Percentiles rank a stretch among this genome's conserved stretches.
phyloP scores from a whole-genome alignment of 2,797 vertebrate species.

The Geotrypetes seraphini region DNA sequence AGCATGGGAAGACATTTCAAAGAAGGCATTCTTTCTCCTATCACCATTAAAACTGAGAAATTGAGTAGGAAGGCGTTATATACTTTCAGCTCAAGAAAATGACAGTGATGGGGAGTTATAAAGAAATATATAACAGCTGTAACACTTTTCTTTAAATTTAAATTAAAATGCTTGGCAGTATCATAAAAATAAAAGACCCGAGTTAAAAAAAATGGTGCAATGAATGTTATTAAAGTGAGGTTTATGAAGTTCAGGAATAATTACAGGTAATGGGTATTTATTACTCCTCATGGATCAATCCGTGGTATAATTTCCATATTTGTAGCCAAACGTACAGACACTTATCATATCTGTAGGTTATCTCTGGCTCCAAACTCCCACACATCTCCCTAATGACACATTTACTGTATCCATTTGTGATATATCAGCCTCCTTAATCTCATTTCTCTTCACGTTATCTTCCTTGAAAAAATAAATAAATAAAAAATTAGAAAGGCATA shows the following conservation, averaged over 20 bases:
- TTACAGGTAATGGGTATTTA: conserved; percentile 50
- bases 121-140: conserved; percentile 22
- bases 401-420: conserved; percentile 23
- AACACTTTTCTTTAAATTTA: conserved; percentile 27
- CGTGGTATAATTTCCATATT: conserved; percentile 21
- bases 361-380: conserved; percentile 24
- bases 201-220: neutral
- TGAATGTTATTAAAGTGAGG: conserved; percentile 34
- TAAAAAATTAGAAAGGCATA: no score
- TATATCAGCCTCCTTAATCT: conserved; percentile 15
- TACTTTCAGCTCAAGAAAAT: no score
- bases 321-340: conserved; percentile 28
- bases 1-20: no score
- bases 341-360: conserved; percentile 26
- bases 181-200: conserved; percentile 12
- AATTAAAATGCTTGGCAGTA: conserved; percentile 15
- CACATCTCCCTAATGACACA: conserved; percentile 20
- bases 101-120: conserved; percentile 1
- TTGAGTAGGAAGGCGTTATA: no score
- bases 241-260: conserved; percentile 44
- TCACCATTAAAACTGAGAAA: no score
- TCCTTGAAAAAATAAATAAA: neutral
- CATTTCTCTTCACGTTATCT: conserved; percentile 17
- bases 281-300: conserved; percentile 37
- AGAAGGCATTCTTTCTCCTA: no score